These are phyloP conservation scores for Brachyhypopomus occidentalis DNA, from an alignment of 2,113 vertebrate species.

Conservation along the genomic window DNA sequence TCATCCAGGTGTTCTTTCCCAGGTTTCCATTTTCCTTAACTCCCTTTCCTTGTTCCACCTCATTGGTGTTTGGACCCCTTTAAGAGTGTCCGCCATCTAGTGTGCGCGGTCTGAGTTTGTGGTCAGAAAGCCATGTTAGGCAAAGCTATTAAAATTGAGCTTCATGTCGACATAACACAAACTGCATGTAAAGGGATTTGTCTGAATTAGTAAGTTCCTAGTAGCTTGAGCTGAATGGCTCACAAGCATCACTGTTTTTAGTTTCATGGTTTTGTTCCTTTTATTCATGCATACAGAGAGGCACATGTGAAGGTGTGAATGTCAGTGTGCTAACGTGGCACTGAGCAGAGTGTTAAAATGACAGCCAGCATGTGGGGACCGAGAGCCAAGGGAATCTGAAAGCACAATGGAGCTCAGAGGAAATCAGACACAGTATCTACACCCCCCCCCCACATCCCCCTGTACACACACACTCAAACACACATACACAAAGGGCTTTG, in stretches of 20 bases:
- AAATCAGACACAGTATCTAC: background rate
- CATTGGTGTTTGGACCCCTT: background rate
- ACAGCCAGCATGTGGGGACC: background rate
- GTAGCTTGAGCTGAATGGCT: background rate
- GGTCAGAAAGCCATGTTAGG: no score
- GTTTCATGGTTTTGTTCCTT: background rate
- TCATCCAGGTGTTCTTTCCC: no score
- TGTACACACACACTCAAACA: background rate
- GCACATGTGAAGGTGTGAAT: background rate
- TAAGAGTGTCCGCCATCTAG: no score
- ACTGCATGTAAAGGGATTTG: no score
- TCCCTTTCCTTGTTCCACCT: no score
- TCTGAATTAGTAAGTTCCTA: no score
- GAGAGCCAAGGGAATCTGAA: background rate
- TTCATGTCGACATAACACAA: no score
- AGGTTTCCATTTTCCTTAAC: no score
- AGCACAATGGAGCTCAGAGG: constrained; percentile 1
- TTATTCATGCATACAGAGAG: background rate
- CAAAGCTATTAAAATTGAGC: no score
- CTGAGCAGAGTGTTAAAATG: background rate
- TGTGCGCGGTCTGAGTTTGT: no score
- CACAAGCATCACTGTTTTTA: background rate
- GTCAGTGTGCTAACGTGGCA: background rate
- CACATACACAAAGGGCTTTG: background rate
- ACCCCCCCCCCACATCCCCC: background rate